Evolutionary conservation across 23 tunicate species (phyloP).

Genomic region (Ciona savignyi): DNA sequence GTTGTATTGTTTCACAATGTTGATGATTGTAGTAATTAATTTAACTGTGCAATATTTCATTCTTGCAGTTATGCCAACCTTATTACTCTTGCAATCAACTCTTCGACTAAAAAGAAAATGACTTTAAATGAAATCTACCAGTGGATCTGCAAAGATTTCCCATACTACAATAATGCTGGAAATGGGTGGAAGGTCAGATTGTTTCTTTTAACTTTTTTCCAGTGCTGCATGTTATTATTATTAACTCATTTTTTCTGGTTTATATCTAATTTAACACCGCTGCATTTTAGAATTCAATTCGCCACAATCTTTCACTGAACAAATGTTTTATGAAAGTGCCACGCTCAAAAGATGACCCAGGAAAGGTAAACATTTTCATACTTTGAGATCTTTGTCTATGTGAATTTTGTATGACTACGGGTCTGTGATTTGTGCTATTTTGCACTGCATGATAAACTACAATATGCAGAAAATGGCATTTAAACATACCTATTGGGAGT

Average conservation of each 20-base stretch:
- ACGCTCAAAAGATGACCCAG: constrained; percentile 93
- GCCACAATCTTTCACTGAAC: constrained; percentile 89
- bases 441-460: too few species aligned
- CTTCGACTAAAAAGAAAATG: constrained; percentile 83
- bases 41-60: too few species aligned
- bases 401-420: too few species aligned
- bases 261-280: not conserved
- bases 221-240: not conserved
- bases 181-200: constrained; percentile 89
- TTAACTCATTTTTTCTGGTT: not conserved
- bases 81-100: constrained; percentile 83
- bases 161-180: constrained; percentile 67
- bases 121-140: constrained; percentile 88
- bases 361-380: too few species aligned
- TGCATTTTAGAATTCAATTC: constrained; percentile 78
- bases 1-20: too few species aligned
- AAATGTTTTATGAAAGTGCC: constrained; percentile 94
- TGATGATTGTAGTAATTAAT: too few species aligned
- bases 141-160: constrained; percentile 88
- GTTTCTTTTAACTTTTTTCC: not conserved
- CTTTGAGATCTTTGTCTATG: too few species aligned
- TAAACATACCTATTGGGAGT: too few species aligned
- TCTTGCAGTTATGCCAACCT: constrained; percentile 70
- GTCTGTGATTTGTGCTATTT: too few species aligned
- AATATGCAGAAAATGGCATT: too few species aligned